Evolutionary conservation across 2,797 vertebrate genomes (phyloP).

Genomic region (Mormyrus proboscirostris): DNA sequence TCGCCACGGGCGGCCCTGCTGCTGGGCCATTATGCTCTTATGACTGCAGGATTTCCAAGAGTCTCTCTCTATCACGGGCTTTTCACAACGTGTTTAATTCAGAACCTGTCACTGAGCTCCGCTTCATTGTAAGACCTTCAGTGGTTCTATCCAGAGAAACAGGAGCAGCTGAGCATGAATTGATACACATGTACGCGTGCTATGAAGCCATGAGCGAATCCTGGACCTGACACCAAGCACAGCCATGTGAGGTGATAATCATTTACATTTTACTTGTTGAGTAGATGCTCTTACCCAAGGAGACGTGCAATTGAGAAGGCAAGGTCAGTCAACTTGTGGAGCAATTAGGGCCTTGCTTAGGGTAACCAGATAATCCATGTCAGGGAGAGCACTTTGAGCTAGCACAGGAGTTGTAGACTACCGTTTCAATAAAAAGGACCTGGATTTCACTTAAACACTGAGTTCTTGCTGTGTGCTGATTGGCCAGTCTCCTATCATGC

Average conservation of each 20-base stretch:
- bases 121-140: background rate
- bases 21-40: constrained; percentile 16
- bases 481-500: background rate
- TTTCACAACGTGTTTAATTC: constrained; percentile 12
- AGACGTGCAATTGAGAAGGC: background rate
- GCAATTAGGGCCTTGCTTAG: background rate
- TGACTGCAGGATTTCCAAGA: constrained; percentile 13
- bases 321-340: background rate
- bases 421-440: background rate
- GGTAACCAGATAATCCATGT: background rate
- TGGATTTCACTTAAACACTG: background rate
- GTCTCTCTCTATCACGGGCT: constrained; percentile 16
- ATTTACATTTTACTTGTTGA: background rate
- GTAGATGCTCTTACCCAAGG: background rate
- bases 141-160: background rate
- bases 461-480: background rate
- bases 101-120: constrained; percentile 8
- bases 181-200: background rate
- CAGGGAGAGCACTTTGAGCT: background rate
- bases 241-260: background rate
- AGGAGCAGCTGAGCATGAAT: background rate
- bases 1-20: constrained; percentile 12
- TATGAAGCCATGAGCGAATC: background rate
- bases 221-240: background rate
- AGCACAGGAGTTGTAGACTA: background rate